Conservation (phyloP, 2,888 invertebrate species). For the Heliconius ethilla region DNA sequence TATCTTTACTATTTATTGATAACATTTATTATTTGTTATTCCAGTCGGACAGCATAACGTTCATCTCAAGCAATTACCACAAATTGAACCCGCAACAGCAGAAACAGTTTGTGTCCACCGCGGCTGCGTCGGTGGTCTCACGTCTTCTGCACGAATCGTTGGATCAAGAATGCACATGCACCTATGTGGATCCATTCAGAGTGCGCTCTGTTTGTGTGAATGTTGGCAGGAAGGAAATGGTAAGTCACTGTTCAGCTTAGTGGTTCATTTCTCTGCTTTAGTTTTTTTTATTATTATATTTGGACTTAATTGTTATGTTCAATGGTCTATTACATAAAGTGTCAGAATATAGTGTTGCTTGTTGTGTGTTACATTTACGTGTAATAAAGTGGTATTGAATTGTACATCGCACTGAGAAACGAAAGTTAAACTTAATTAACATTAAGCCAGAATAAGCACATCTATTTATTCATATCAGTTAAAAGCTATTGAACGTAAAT, state of each 20-base stretch:
- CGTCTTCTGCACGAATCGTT: conserved; percentile 62
- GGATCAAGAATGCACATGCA: conserved; percentile 74
- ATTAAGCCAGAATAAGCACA: too few relatives aligned
- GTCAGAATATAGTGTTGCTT: too few relatives aligned
- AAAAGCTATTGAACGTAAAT: too few relatives aligned
- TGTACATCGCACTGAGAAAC: too few relatives aligned
- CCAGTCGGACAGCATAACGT: conserved; percentile 85
- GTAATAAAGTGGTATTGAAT: too few relatives aligned
- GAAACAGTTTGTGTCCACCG: conserved; percentile 83
- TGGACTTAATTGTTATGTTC: not conserved
- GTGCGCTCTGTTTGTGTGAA: conserved; percentile 16
- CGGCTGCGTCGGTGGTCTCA: conserved; percentile 71
- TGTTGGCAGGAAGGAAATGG: conserved; percentile 21
- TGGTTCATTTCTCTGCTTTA: not conserved
- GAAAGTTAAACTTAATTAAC: too few relatives aligned
- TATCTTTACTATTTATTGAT: too few relatives aligned
- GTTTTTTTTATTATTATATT: not conserved
- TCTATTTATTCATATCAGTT: too few relatives aligned
- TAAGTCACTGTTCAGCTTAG: not conserved
- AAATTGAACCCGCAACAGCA: conserved; percentile 79
- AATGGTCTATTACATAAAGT: too few relatives aligned
- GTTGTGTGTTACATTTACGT: too few relatives aligned
- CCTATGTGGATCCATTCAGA: not conserved
- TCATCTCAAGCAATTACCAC: conserved; percentile 83
- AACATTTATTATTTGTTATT: not conserved